These are phyloP conservation scores for Brachionus manjavacas DNA, from an alignment of 1,140 invertebrate genomes.

Conservation along the genomic window DNA sequence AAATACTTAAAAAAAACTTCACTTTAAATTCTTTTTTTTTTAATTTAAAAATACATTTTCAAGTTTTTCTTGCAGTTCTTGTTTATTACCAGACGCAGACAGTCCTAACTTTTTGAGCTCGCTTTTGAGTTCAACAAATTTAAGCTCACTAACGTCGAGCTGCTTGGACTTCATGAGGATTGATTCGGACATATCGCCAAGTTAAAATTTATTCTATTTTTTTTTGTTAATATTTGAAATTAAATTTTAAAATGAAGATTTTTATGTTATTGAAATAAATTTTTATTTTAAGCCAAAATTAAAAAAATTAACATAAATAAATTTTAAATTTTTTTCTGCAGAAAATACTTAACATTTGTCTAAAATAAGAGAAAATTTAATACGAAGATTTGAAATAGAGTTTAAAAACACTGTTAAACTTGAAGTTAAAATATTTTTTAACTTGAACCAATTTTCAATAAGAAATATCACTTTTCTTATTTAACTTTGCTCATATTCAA, in stretches of 20 bases:
- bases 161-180: background rate
- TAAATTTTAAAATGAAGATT: background rate
- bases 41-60: background rate
- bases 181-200: too few species aligned
- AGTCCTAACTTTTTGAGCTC: constrained; percentile 24
- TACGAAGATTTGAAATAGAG: too few species aligned
- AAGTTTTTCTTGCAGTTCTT: constrained; percentile 27
- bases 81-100: constrained; percentile 31
- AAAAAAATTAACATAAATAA: background rate
- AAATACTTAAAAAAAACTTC: background rate
- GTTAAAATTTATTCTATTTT: background rate
- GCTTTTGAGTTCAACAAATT: background rate
- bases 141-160: background rate
- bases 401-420: too few species aligned
- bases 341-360: background rate
- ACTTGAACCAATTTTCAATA: too few species aligned
- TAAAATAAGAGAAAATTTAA: too few species aligned
- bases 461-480: too few species aligned
- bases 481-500: too few species aligned
- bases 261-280: background rate
- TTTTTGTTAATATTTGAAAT: background rate
- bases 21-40: background rate
- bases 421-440: too few species aligned
- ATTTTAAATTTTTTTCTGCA: background rate
- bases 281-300: background rate